A percentile compares a stretch with the other conserved stretches of the same genome.
phyloP scores from a whole-genome alignment of 2,797 vertebrate genomes.

The Notolepis coatsorum region DNA sequence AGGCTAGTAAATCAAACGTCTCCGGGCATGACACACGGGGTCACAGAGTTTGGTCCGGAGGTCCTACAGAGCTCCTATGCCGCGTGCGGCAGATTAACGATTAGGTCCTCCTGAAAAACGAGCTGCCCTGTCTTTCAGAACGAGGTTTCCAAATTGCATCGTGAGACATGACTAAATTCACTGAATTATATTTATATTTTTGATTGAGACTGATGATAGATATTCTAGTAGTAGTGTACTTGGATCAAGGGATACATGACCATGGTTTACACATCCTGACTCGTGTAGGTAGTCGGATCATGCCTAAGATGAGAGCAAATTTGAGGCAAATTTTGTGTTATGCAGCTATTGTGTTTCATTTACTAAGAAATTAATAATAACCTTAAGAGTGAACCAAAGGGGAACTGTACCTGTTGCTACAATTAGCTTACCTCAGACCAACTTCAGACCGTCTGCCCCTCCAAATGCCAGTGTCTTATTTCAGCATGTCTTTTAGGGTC shows the following conservation, averaged over 20 bases:
- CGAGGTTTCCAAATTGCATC: not conserved
- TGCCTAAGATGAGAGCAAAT: too few species aligned
- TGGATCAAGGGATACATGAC: not conserved
- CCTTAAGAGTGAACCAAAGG: too few species aligned
- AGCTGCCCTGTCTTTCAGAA: constrained; percentile 16
- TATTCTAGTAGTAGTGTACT: not conserved
- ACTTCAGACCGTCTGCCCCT: too few species aligned
- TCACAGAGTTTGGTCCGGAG: constrained; percentile 31
- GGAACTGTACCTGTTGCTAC: too few species aligned
- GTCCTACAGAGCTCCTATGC: not conserved
- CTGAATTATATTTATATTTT: not conserved
- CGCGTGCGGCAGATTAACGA: constrained; percentile 39
- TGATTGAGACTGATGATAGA: not conserved
- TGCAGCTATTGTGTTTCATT: too few species aligned
- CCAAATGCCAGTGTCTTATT: too few species aligned
- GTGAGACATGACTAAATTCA: not conserved
- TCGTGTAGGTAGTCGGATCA: too few species aligned
- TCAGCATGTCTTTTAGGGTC: not conserved
- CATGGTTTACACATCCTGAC: too few species aligned
- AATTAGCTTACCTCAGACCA: too few species aligned
- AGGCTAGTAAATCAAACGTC: constrained; percentile 59
- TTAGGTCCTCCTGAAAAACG: constrained; percentile 13
- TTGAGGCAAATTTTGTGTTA: too few species aligned
- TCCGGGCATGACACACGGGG: constrained; percentile 39
- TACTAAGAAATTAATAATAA: too few species aligned